These are phyloP conservation scores for Parthenolecanium corni DNA, from an alignment of 2,888 invertebrate genomes.

Conservation along the genomic window DNA sequence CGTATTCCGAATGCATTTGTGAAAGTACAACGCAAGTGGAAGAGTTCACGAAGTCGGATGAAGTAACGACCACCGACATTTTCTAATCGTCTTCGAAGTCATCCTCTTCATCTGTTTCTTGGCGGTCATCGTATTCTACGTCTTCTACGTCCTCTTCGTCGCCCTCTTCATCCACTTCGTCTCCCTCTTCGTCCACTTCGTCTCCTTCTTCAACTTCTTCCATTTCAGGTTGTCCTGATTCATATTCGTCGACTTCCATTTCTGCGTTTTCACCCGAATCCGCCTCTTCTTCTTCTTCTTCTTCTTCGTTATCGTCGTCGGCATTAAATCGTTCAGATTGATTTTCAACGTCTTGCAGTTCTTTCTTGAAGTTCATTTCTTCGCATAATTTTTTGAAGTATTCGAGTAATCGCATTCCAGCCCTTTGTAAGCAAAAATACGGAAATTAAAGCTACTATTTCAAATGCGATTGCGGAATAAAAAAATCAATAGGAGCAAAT, in stretches of 20 bases:
- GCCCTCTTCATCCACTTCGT: neutral
- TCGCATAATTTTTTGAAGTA: conserved; percentile 59
- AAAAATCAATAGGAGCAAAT: too few relatives aligned
- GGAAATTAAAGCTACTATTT: conserved; percentile 18
- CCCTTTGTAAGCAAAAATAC: conserved; percentile 45
- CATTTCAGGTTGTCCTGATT: neutral
- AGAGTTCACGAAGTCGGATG: too few relatives aligned
- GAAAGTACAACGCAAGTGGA: too few relatives aligned
- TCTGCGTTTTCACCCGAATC: neutral
- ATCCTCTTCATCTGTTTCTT: neutral
- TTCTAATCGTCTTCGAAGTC: neutral
- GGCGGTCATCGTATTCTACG: neutral
- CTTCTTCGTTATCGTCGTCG: neutral
- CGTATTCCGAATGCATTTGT: too few relatives aligned
- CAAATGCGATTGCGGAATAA: too few relatives aligned
- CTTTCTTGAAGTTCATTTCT: conserved; percentile 39
- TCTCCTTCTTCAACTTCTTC: neutral
- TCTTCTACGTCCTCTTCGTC: conserved; percentile 13
- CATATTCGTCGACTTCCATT: neutral
- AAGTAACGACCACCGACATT: too few relatives aligned
- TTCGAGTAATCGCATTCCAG: conserved; percentile 58
- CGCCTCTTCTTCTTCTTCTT: neutral
- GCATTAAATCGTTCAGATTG: neutral
- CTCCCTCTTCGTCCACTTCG: neutral
- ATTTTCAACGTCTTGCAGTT: conserved; percentile 2